Conservation (phyloP, 2,797 vertebrate genomes). For the Spea hammondii region DNA sequence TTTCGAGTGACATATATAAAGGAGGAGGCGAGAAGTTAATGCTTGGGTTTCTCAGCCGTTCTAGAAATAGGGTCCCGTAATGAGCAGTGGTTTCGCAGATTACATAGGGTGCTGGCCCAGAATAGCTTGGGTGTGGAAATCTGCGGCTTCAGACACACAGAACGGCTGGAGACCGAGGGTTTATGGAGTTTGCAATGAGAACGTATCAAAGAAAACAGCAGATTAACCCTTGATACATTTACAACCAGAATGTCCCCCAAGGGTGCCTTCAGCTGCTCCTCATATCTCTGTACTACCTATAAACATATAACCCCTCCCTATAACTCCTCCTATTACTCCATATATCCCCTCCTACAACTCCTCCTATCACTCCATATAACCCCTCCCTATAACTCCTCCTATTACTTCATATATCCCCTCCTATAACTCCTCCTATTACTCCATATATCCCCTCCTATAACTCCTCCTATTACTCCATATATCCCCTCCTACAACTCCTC, state of each 20-base stretch:
- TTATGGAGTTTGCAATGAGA: neutral
- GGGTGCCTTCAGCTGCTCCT: too few relatives aligned
- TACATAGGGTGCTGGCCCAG: neutral
- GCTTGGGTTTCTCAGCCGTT: neutral
- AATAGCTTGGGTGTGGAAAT: slow-evolving; percentile 25
- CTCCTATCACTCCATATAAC: neutral
- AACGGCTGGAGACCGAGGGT: neutral
- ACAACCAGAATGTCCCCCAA: too few relatives aligned
- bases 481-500: too few relatives aligned
- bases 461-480: too few relatives aligned
- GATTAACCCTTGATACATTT: neutral
- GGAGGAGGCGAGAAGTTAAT: neutral
- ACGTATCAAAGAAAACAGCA: neutral
- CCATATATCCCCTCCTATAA: neutral
- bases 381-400: neutral
- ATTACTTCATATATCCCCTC: neutral
- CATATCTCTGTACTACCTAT: too few relatives aligned
- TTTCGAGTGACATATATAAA: neutral
- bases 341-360: too few relatives aligned
- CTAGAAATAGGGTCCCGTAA: slow-evolving; percentile 25
- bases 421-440: neutral
- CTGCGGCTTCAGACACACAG: slow-evolving; percentile 11
- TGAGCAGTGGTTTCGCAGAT: slow-evolving; percentile 21
- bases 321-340: too few relatives aligned
- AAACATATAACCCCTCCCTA: too few relatives aligned